phyloP scores from a whole-genome alignment of 2,888 invertebrate genomes.

The Drosophila hawaiiensis region DNA sequence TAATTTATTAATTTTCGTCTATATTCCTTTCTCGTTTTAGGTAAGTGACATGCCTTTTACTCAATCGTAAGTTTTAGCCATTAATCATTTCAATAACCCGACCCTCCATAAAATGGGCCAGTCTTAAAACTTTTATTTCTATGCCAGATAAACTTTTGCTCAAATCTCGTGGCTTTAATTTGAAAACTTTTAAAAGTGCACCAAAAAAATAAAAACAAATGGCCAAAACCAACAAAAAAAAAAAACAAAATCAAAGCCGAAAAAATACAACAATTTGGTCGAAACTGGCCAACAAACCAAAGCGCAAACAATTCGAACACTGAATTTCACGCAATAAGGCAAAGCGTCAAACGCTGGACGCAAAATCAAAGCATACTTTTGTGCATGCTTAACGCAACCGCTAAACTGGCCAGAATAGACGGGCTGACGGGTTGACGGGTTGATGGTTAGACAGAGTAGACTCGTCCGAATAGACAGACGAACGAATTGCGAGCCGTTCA shows the following conservation, averaged over 20 bases:
- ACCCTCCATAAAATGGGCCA: background rate
- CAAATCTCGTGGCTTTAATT: slow-evolving; percentile 64
- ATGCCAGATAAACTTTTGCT: slow-evolving; percentile 44
- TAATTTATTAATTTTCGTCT: slow-evolving; percentile 8
- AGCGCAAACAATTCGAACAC: slow-evolving; percentile 71
- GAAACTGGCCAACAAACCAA: slow-evolving; percentile 32
- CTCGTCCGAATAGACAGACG: slow-evolving; percentile 24
- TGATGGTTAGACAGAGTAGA: background rate
- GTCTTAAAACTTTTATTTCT: slow-evolving; percentile 3
- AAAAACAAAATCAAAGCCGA: slow-evolving; percentile 33
- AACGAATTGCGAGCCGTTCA: slow-evolving; percentile 36
- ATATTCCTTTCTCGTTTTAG: slow-evolving; percentile 54
- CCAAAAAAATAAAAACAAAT: slow-evolving; percentile 4
- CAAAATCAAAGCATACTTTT: slow-evolving; percentile 77
- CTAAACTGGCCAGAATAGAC: slow-evolving; percentile 62
- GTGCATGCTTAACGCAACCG: slow-evolving; percentile 69
- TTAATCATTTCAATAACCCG: slow-evolving; percentile 15
- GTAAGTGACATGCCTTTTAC: slow-evolving; percentile 50
- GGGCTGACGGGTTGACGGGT: slow-evolving; percentile 6
- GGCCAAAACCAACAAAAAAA: background rate
- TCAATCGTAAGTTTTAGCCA: slow-evolving; percentile 32
- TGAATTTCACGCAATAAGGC: slow-evolving; percentile 71
- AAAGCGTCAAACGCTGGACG: slow-evolving; percentile 54
- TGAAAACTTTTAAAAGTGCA: slow-evolving; percentile 58
- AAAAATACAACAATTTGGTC: slow-evolving; percentile 23